phyloP scores from a whole-genome alignment of 1,140 invertebrate species.

The Bombus balteatus region DNA sequence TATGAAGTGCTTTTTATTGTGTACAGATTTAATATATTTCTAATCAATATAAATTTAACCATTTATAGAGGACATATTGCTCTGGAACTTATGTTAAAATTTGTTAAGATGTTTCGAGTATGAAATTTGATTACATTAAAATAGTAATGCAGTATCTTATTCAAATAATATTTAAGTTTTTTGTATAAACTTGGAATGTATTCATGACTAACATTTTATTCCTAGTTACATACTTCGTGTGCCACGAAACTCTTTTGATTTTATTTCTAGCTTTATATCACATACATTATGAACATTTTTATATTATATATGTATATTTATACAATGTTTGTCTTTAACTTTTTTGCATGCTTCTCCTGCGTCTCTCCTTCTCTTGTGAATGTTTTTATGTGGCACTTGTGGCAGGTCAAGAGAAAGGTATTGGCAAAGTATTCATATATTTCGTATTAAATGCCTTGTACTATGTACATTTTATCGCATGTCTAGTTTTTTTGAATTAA shows the following conservation, averaged over 20 bases:
- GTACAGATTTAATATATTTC: neutral
- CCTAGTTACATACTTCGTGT: constrained; percentile 26
- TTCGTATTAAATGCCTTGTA: constrained; percentile 68
- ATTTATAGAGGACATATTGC: neutral
- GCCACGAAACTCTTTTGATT: neutral
- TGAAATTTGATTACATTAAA: neutral
- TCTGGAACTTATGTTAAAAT: neutral
- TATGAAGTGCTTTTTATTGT: constrained; percentile 35
- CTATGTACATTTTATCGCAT: constrained; percentile 35
- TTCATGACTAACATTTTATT: constrained; percentile 32
- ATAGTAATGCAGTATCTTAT: neutral
- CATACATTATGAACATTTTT: constrained; percentile 62
- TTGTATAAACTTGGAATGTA: constrained; percentile 29
- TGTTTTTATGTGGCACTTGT: constrained; percentile 85
- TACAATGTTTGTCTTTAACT: constrained; percentile 82
- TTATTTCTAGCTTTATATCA: constrained; percentile 53
- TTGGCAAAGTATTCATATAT: constrained; percentile 81
- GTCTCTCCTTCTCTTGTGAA: constrained; percentile 84
- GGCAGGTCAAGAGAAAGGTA: constrained; percentile 85
- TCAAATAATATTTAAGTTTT: neutral
- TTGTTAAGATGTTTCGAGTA: neutral
- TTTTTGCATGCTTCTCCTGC: constrained; percentile 85
- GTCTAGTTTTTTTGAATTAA: constrained; percentile 9
- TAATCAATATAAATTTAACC: constrained; percentile 22
- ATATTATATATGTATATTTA: constrained; percentile 76